A percentile compares a stretch with the other conserved stretches of the same genome.
These are phyloP conservation scores for Liodrosophila aerea DNA, from an alignment of 2,888 invertebrate species.

Conservation along the genomic window DNA sequence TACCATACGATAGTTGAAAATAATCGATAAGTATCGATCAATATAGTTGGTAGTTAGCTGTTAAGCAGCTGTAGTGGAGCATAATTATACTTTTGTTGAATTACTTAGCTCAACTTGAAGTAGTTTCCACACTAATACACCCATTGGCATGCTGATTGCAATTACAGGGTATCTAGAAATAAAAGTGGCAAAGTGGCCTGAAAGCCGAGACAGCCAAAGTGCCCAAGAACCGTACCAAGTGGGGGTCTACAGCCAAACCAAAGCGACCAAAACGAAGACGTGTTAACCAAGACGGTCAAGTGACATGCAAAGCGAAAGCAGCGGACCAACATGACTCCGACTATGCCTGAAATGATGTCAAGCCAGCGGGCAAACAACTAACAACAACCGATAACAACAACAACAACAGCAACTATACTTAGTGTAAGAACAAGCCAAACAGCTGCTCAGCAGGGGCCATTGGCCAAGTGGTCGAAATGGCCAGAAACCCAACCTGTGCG, in stretches of 20 bases:
- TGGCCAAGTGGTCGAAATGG: slow-evolving; percentile 38
- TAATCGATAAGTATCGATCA: too few relatives aligned
- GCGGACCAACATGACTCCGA: slow-evolving; percentile 54
- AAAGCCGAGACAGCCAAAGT: slow-evolving; percentile 18
- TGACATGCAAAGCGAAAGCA: slow-evolving; percentile 65
- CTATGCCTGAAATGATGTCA: slow-evolving; percentile 70
- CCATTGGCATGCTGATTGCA: background rate
- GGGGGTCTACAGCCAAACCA: background rate
- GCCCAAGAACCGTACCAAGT: background rate
- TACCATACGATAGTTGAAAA: too few relatives aligned
- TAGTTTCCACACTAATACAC: background rate
- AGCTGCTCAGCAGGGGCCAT: slow-evolving; percentile 51
- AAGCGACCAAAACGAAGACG: slow-evolving; percentile 27
- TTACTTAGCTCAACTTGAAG: too few relatives aligned
- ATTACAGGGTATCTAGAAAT: slow-evolving; percentile 17
- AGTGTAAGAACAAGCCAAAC: slow-evolving; percentile 15
- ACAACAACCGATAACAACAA: slow-evolving; percentile 28
- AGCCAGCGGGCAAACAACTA: slow-evolving; percentile 57
- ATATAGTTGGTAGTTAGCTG: too few relatives aligned
- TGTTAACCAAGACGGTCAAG: slow-evolving; percentile 55
- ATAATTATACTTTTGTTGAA: too few relatives aligned
- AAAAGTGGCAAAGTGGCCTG: slow-evolving; percentile 42
- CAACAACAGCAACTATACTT: slow-evolving; percentile 21
- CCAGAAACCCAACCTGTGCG: slow-evolving; percentile 12
- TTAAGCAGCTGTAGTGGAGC: too few relatives aligned